Evolutionary conservation across 2,888 invertebrate genomes (phyloP).

Genomic region (Cheilosia pagana): DNA sequence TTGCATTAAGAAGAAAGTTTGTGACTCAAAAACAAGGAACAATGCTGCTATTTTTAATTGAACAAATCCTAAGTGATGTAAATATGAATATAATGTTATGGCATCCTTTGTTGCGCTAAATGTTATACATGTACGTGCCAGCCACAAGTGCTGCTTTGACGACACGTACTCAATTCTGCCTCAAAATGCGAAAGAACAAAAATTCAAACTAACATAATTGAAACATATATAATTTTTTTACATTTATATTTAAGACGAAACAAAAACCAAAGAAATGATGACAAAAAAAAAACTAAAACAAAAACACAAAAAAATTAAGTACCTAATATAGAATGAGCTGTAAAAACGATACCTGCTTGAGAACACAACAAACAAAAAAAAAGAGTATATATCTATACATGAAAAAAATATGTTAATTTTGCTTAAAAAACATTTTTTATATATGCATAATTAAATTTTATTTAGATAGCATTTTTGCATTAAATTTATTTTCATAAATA

Average conservation of each 20-base stretch:
- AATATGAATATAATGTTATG: too few species aligned
- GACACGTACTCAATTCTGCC: slow-evolving; percentile 46
- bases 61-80: not conserved
- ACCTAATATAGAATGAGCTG: slow-evolving; percentile 83
- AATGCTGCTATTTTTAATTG: slow-evolving; percentile 32
- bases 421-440: slow-evolving; percentile 8
- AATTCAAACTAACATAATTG: slow-evolving; percentile 23
- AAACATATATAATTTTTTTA: slow-evolving; percentile 61
- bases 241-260: slow-evolving; percentile 57
- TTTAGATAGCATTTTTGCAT: not conserved
- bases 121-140: not conserved
- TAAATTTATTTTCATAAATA: not conserved
- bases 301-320: slow-evolving; percentile 77
- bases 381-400: slow-evolving; percentile 14
- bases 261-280: slow-evolving; percentile 51
- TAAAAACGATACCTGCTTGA: slow-evolving; percentile 83
- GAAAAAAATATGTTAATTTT: slow-evolving; percentile 38
- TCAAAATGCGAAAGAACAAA: slow-evolving; percentile 29
- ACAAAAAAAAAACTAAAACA: slow-evolving; percentile 65
- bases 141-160: not conserved
- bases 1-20: slow-evolving; percentile 31
- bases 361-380: slow-evolving; percentile 68
- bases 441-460: not conserved
- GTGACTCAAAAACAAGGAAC: slow-evolving; percentile 18
- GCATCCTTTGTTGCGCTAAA: too few species aligned